Evolutionary conservation across 2,797 vertebrate species (phyloP).

Genomic region (Melanitta fusca): DNA sequence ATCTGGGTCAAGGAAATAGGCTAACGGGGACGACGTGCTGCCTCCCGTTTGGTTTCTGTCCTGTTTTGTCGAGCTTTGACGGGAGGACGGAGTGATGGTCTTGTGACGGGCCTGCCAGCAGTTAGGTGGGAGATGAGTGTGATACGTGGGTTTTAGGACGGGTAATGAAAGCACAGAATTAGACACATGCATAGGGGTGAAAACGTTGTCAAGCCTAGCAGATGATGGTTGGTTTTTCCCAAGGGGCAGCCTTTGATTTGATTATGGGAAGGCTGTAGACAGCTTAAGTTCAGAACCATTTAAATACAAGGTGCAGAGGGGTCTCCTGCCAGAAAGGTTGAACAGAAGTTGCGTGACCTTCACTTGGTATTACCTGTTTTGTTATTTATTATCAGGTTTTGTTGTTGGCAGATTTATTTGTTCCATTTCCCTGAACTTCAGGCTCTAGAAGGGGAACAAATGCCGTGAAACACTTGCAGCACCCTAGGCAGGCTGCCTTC

Average conservation of each 20-base stretch:
- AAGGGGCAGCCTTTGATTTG: not conserved
- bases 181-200: not conserved
- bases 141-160: not conserved
- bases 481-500: not conserved
- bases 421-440: not conserved
- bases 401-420: not conserved
- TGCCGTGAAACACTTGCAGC: not conserved
- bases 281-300: not conserved
- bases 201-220: not conserved
- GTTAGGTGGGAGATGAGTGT: not conserved
- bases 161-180: not conserved
- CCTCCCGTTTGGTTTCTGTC: not conserved
- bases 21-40: not conserved
- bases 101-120: not conserved
- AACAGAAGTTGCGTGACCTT: not conserved
- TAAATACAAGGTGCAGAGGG: not conserved
- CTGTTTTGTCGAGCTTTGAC: not conserved
- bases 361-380: not conserved
- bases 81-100: not conserved
- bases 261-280: not conserved
- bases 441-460: not conserved
- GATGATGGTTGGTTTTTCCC: rapidly evolving
- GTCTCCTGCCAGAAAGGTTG: not conserved
- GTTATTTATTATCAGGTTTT: not conserved
- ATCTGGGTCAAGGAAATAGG: not conserved